Evolutionary conservation across 1,140 invertebrate genomes (phyloP), one percentile per base, ranked within the genome.

Genomic region (Pseudachorutes palmiensis): DNA sequence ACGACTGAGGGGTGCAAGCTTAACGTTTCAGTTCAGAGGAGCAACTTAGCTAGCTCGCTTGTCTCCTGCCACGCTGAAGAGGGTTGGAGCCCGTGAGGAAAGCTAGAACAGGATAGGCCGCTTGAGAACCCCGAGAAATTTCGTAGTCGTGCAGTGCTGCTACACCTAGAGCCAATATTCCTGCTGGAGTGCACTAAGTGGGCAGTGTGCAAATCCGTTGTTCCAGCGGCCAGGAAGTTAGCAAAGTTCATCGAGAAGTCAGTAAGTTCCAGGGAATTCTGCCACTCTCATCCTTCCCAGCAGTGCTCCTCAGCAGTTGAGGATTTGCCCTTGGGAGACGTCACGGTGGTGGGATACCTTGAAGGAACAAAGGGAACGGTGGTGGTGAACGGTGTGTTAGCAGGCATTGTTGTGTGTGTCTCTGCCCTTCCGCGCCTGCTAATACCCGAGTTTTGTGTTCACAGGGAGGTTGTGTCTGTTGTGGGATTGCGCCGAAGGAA

Each of bases 401-500:
- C 36, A 9, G 5, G 5, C 19, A 19, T 5, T 41, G 5, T 41
- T 9, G 5, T 41, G 36, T 41, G 5, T 5, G 5, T 41, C 36
- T 19, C 5, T 9, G 5, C 5, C 36, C 5, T 19, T 41, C 36
- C 36, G 36, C 36, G 36, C 36, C 36, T 41, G 36, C 36, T 41
- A 41, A 41, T 9, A 19, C 5, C 36, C 36, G 9, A 45, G 9
- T 45, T 19, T 45, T 45, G 36, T 45, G 36, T 45, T 45, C 36
- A 12, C 36, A 9, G 19, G 36, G 19, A 22, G 14, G 3, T 55
- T 55, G 51, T 55, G 14, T 14, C 51, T 55, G 51, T 55, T 55
- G 51, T 55, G 51, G 51, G 51, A 55, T 19, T 55, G 51, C 51
- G 51, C 36, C 51, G 51, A 55, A 55, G 24, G 51, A 14, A 55